These are phyloP conservation scores for Myotis daubentonii DNA, from an alignment of 2,797 vertebrate species.

Conservation along the genomic window DNA sequence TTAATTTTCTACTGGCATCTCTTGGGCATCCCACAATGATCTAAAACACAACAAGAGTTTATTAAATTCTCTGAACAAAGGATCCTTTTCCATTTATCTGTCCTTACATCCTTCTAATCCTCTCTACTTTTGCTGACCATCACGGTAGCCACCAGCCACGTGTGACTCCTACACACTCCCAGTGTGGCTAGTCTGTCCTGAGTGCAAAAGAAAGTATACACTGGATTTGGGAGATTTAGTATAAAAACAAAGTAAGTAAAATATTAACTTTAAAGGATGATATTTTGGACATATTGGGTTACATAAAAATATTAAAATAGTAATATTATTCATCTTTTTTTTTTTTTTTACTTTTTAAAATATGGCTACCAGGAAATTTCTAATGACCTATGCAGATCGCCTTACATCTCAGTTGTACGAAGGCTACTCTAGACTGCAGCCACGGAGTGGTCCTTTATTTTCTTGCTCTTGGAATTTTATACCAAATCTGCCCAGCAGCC, in stretches of 20 bases:
- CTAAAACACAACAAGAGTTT: neutral
- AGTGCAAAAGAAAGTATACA: neutral
- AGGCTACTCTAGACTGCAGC: neutral
- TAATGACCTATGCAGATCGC: neutral
- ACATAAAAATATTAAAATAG: conserved; percentile 4
- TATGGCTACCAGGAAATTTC: neutral
- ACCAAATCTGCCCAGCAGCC: neutral
- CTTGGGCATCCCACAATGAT: neutral
- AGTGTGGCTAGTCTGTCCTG: neutral
- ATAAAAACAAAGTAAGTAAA: neutral
- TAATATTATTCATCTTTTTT: neutral
- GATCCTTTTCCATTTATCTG: neutral
- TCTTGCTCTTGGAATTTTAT: neutral
- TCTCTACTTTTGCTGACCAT: neutral
- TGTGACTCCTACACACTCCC: neutral
- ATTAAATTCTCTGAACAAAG: neutral
- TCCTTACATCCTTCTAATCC: neutral
- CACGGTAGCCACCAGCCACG: neutral
- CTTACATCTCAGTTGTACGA: neutral
- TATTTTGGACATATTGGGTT: neutral
- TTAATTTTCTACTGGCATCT: neutral
- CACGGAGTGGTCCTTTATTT: neutral
- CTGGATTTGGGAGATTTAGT: neutral
- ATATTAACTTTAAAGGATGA: neutral
- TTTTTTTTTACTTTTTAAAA: neutral